Evolutionary conservation across 2,888 invertebrate genomes (phyloP).

Genomic region (Epirrhoe tristata): DNA sequence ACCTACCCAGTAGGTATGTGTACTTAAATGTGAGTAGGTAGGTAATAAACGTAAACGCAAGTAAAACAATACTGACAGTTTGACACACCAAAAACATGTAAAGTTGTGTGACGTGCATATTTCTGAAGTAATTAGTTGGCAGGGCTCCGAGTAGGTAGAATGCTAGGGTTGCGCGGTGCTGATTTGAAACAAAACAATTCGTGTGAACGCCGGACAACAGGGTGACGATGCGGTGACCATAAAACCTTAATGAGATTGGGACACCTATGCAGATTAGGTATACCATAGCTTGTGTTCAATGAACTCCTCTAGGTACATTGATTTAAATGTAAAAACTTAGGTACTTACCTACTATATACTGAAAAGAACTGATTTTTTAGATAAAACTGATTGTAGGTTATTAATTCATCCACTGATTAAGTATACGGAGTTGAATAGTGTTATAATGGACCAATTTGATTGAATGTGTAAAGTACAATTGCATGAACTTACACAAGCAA

Average conservation of each 20-base stretch:
- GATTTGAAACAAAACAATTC: conserved; percentile 78
- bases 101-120: conserved; percentile 51
- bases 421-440: too few relatives aligned
- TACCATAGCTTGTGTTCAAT: not conserved
- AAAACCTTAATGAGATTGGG: conserved; percentile 42
- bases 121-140: conserved; percentile 74
- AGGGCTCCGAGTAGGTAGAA: conserved; percentile 78
- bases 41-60: not conserved
- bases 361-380: too few relatives aligned
- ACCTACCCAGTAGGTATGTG: too few relatives aligned
- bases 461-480: too few relatives aligned
- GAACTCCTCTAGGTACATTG: too few relatives aligned
- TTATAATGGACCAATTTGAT: too few relatives aligned
- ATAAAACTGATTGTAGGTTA: too few relatives aligned
- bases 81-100: conserved; percentile 47
- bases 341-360: too few relatives aligned
- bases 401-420: too few relatives aligned
- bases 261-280: conserved; percentile 11
- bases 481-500: too few relatives aligned
- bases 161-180: conserved; percentile 57
- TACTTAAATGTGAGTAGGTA: too few relatives aligned
- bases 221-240: conserved; percentile 59
- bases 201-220: conserved; percentile 77
- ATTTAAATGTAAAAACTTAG: too few relatives aligned
- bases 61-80: conserved; percentile 32